Percentiles rank a stretch among this genome's conserved stretches.
phyloP scores from a whole-genome alignment of 2,888 invertebrate species.

The Athalia circularis region DNA sequence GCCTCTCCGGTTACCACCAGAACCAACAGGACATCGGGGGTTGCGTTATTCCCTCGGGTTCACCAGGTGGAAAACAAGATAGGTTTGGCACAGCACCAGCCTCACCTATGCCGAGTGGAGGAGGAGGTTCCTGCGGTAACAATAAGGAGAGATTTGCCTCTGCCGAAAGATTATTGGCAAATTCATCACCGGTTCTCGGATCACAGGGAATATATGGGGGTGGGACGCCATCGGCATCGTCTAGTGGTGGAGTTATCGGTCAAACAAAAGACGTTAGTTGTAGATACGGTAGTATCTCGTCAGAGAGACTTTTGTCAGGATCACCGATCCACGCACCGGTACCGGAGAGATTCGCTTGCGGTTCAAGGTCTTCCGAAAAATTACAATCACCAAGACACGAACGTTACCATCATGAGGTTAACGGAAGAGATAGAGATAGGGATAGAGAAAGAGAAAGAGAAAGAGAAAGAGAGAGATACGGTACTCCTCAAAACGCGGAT shows the following conservation, averaged over 20 bases:
- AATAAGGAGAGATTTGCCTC: conserved; percentile 71
- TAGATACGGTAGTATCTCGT: conserved; percentile 60
- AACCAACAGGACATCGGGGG: conserved; percentile 26
- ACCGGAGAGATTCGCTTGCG: conserved; percentile 66
- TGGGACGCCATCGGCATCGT: neutral
- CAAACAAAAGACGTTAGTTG: conserved; percentile 15
- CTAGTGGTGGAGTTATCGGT: neutral
- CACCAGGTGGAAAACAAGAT: conserved; percentile 58
- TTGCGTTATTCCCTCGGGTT: conserved; percentile 61
- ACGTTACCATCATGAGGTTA: conserved; percentile 57
- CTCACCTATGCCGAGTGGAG: conserved; percentile 64
- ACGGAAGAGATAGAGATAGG: conserved; percentile 54
- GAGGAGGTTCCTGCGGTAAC: conserved; percentile 43
- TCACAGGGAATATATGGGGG: conserved; percentile 38
- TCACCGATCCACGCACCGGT: conserved; percentile 70
- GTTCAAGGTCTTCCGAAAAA: conserved; percentile 37
- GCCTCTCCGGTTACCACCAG: conserved; percentile 65
- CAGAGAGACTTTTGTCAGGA: conserved; percentile 66
- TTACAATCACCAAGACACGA: conserved; percentile 40
- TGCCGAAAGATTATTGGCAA: conserved; percentile 76
- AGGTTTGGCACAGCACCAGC: conserved; percentile 63
- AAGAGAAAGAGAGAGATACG: conserved; percentile 54
- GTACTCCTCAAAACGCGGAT: conserved; percentile 51
- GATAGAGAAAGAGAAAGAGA: conserved; percentile 57
- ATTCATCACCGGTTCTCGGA: conserved; percentile 70